Percentiles rank a stretch among this genome's conserved stretches.
phyloP scores from a whole-genome alignment of 35 echinoderm and acorn worm genomes.

The Ophioderma brevispina region DNA sequence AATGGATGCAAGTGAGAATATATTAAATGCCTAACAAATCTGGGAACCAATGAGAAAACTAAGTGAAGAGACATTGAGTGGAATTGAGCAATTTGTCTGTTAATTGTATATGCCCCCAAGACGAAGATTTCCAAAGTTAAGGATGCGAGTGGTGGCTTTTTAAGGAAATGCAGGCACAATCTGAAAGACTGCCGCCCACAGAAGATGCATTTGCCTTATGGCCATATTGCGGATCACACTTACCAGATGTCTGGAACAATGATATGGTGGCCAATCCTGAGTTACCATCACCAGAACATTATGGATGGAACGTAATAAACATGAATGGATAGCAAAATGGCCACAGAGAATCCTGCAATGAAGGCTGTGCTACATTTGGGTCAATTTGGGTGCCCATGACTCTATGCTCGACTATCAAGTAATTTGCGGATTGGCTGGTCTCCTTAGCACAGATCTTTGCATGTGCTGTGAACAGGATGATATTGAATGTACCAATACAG shows the following conservation, averaged over 20 bases:
- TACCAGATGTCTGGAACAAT: not conserved
- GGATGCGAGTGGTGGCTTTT: not conserved
- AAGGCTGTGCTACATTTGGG: slow-evolving; percentile 4
- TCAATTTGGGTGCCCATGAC: not conserved
- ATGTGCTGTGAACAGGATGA: slow-evolving; percentile 11
- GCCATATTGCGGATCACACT: not conserved
- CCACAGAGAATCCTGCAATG: not conserved
- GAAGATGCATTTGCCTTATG: not conserved
- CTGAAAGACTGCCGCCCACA: not conserved
- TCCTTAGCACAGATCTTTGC: not conserved
- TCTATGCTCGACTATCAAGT: not conserved
- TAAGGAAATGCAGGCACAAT: not conserved
- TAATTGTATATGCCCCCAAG: too few species aligned
- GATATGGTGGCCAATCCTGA: not conserved
- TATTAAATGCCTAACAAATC: too few species aligned
- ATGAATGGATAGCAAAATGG: not conserved
- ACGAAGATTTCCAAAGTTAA: too few species aligned
- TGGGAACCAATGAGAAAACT: too few species aligned
- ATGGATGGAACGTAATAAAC: not conserved
- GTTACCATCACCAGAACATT: not conserved
- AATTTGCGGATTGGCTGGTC: not conserved
- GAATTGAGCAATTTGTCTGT: too few species aligned
- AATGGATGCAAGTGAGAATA: too few species aligned
- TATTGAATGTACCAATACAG: not conserved
- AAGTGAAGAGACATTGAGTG: too few species aligned